Base-by-base conservation (phyloP, 2,113 vertebrate species). In the Tinamus guttatus region DNA sequence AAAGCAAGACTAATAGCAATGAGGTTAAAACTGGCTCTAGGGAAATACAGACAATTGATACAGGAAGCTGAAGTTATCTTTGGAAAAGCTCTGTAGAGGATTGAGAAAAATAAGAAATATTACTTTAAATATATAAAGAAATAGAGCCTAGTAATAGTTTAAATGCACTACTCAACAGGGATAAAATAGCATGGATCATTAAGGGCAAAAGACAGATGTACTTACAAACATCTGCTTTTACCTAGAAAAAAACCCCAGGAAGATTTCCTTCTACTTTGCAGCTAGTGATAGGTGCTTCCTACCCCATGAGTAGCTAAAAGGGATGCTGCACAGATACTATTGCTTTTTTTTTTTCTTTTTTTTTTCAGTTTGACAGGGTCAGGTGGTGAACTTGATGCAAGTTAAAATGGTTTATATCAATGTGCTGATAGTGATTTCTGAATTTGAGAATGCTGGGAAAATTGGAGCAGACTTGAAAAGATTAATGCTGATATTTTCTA, bases 11-110 rank as follows among this genome's bases (percentile, higher is more conserved):
- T 67, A 85, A 94, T 67, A 87, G 38, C 30, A 87, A 25, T 51
- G 63, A 82, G 54, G 84, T 89, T 95, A 85, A 93, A 89, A 70
- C 34, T 65, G 68, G 19, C 82, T 87, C 82, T 60, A 18, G 88
- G 85, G 89, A 90, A 94, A 78, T 71, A 70, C 3, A 27, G 58
- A 84, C 76, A 95, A 91, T 86, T 91, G 79, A 84, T 74, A 95
- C 52, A 91, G 77, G 82, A 94, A 94, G 60, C 34, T 71, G 85
- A 85, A 93, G 91, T 34, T 87, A 71, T 54, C 68, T 90, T 93
- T 71, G 62, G 68, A 93, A 95, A 95, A 47, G 49, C 30, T 91
- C 54, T 71, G 41, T 36, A 67, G 56, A 85, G 40, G 59, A 41
- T 1, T 4, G 56, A 83, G 64, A 64, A 90, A 89, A 93, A 93